These are phyloP conservation scores for Plectropomus leopardus DNA, from an alignment of 2,113 vertebrate species.

Conservation along the genomic window DNA sequence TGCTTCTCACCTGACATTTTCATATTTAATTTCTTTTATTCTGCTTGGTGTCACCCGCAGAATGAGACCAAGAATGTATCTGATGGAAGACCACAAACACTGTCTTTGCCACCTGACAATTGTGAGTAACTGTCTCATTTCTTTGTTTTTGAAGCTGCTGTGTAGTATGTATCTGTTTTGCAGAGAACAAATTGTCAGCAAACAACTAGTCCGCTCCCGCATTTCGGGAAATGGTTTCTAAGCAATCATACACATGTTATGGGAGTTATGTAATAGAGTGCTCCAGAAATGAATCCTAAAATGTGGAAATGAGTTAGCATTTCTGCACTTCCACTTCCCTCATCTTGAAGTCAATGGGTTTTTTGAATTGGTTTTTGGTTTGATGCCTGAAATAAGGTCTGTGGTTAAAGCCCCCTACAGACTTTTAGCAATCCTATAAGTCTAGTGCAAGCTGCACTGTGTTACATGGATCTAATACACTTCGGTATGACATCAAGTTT, in stretches of 20 bases:
- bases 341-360: too few relatives aligned
- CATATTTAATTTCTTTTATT: slow-evolving; percentile 21
- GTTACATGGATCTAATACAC: too few relatives aligned
- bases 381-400: too few relatives aligned
- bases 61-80: slow-evolving; percentile 70
- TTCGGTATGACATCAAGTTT: too few relatives aligned
- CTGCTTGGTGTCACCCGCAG: slow-evolving; percentile 59
- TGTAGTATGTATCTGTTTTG: not conserved
- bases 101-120: slow-evolving; percentile 62
- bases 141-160: slow-evolving; percentile 8
- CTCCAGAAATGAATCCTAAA: too few relatives aligned
- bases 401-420: too few relatives aligned
- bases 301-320: too few relatives aligned
- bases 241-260: not conserved
- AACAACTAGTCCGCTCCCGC: not conserved
- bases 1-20: slow-evolving; percentile 8
- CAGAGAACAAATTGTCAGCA: not conserved
- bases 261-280: not conserved
- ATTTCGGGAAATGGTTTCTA: not conserved
- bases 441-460: too few relatives aligned
- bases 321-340: too few relatives aligned
- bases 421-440: too few relatives aligned
- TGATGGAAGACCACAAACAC: slow-evolving; percentile 62
- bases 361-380: too few relatives aligned
- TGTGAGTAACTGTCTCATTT: slow-evolving; percentile 68